Evolutionary conservation across 2,888 invertebrate genomes (phyloP).

Genomic region (Parnassius mnemosyne): DNA sequence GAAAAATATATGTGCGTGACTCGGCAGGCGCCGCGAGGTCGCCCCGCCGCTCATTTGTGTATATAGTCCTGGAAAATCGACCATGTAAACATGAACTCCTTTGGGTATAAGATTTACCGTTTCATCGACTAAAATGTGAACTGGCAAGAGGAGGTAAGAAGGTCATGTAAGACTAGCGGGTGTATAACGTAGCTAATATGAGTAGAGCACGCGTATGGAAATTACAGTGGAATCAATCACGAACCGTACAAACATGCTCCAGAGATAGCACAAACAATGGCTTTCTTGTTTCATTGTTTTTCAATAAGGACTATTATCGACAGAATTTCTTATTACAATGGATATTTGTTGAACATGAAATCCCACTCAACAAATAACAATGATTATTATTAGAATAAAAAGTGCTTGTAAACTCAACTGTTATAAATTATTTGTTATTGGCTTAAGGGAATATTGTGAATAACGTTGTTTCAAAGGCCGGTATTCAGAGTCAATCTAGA

Average conservation of each 20-base stretch:
- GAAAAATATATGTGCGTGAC: conserved; percentile 76
- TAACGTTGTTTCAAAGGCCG: too few species aligned
- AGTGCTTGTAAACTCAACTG: too few species aligned
- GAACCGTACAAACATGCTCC: conserved; percentile 66
- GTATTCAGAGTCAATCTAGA: too few species aligned
- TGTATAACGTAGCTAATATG: conserved; percentile 73
- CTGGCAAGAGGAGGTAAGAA: conserved; percentile 29
- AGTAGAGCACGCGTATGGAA: conserved; percentile 78
- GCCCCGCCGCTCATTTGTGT: conserved; percentile 66
- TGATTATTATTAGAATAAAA: too few species aligned
- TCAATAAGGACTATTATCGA: conserved; percentile 55
- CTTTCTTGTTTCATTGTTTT: conserved; percentile 60
- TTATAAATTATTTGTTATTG: too few species aligned
- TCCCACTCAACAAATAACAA: too few species aligned
- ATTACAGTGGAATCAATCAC: conserved; percentile 78
- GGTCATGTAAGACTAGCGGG: conserved; percentile 51
- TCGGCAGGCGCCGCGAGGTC: conserved; percentile 76
- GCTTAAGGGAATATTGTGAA: too few species aligned
- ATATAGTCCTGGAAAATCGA: conserved; percentile 59
- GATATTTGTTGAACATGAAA: not conserved
- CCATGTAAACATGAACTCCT: conserved; percentile 53
- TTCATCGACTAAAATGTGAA: conserved; percentile 28
- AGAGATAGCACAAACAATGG: conserved; percentile 67
- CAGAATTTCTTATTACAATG: conserved; percentile 16
- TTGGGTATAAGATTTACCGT: conserved; percentile 43